Evolutionary conservation across 2,113 vertebrate species (phyloP).

Genomic region (Centropristis striata): DNA sequence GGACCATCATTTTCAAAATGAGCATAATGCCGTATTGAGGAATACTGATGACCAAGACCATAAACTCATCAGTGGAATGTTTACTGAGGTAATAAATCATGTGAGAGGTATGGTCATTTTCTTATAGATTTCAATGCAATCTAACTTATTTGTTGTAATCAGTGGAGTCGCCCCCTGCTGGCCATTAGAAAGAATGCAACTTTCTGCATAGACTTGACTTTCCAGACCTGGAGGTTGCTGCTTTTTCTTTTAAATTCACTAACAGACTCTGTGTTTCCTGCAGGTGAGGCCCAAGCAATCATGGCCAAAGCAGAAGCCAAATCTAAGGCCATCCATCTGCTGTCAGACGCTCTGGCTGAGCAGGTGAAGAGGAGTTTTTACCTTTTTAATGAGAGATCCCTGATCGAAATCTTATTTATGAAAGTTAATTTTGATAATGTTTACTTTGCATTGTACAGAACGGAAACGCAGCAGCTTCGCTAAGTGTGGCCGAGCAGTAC

Average conservation of each 20-base stretch:
- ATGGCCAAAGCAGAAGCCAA: constrained; percentile 94
- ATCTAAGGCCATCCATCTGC: constrained; percentile 90
- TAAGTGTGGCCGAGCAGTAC: constrained; percentile 95
- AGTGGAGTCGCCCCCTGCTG: too few species aligned
- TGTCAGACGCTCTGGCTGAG: constrained; percentile 90
- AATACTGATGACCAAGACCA: too few species aligned
- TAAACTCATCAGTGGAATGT: too few species aligned
- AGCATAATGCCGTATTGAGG: too few species aligned
- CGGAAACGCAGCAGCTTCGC: constrained; percentile 91
- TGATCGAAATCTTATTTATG: neutral
- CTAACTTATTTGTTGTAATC: too few species aligned
- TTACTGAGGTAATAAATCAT: too few species aligned
- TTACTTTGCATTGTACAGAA: constrained; percentile 16
- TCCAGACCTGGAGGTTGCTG: too few species aligned
- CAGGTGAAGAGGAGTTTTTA: constrained; percentile 82
- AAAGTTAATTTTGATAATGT: neutral
- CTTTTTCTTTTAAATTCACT: neutral
- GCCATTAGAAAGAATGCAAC: too few species aligned
- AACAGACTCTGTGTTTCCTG: neutral
- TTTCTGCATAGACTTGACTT: too few species aligned
- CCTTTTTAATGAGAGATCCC: fast-evolving
- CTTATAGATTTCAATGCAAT: too few species aligned
- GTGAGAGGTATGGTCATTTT: too few species aligned
- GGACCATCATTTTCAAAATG: too few species aligned
- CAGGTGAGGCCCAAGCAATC: constrained; percentile 95